These are phyloP conservation scores for Brachionus paranguensis DNA, from an alignment of 1,140 invertebrate genomes.

Conservation along the genomic window DNA sequence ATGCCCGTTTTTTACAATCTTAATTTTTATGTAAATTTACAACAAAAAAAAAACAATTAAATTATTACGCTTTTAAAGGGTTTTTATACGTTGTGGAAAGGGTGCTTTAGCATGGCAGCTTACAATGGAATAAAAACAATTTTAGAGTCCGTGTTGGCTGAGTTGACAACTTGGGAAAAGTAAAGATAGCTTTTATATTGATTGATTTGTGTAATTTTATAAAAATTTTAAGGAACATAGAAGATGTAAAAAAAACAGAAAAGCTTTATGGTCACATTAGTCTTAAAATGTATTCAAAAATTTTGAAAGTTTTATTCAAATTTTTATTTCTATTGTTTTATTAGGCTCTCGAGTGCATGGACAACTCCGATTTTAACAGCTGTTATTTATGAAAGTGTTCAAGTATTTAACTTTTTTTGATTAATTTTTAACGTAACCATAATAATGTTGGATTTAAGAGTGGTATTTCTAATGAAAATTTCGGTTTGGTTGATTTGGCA, in stretches of 20 bases:
- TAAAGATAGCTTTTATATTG: not conserved
- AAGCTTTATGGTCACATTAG: constrained; percentile 30
- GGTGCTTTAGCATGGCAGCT: constrained; percentile 30
- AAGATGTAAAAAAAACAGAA: constrained; percentile 28
- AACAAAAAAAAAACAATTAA: not conserved
- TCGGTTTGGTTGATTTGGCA: not conserved
- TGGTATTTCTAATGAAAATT: constrained; percentile 26
- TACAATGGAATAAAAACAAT: constrained; percentile 26
- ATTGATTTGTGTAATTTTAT: not conserved
- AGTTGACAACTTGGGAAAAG: constrained; percentile 35
- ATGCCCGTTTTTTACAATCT: constrained; percentile 38
- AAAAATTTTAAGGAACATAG: not conserved
- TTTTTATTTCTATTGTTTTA: not conserved
- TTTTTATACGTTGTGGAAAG: constrained; percentile 16
- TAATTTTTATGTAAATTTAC: not conserved
- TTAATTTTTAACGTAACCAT: not conserved
- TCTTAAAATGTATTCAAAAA: constrained; percentile 20
- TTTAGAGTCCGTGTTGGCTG: constrained; percentile 2
- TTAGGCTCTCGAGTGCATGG: not conserved
- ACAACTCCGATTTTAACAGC: constrained; percentile 31
- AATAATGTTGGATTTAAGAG: not conserved
- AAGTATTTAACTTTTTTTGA: not conserved
- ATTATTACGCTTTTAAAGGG: not conserved
- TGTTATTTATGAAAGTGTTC: constrained; percentile 30
- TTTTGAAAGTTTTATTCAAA: not conserved